phyloP scores from a whole-genome alignment of 2,888 invertebrate genomes.

The Eupeodes luniger region DNA sequence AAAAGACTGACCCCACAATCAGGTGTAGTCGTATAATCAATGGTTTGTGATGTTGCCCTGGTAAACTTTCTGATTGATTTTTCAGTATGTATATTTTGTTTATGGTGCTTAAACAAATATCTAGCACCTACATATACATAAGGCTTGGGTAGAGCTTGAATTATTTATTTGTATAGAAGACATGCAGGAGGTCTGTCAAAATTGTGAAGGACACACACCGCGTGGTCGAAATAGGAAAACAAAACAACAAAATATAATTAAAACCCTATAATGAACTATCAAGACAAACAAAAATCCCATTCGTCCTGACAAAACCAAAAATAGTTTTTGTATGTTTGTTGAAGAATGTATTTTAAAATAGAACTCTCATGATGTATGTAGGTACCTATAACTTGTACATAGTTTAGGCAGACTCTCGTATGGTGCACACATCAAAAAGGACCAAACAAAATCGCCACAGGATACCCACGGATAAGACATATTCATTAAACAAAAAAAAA shows the following conservation, averaged over 20 bases:
- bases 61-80: constrained; percentile 64
- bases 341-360: constrained; percentile 31
- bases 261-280: constrained; percentile 8
- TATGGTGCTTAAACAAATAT: constrained; percentile 66
- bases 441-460: constrained; percentile 67
- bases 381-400: background rate
- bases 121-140: no score
- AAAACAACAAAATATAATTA: constrained; percentile 42
- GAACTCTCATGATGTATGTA: constrained; percentile 21
- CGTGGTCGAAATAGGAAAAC: constrained; percentile 56
- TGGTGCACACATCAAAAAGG: constrained; percentile 7
- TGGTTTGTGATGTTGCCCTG: constrained; percentile 59
- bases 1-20: constrained; percentile 2
- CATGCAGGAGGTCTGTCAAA: constrained; percentile 33
- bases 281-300: constrained; percentile 4
- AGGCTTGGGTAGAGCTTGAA: no score
- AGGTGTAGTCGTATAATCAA: background rate
- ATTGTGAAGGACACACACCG: constrained; percentile 68
- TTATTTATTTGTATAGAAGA: background rate
- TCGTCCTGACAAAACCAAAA: constrained; percentile 28
- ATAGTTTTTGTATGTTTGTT: background rate
- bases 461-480: constrained; percentile 74
- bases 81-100: constrained; percentile 33
- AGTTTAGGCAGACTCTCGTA: background rate
- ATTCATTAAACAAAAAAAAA: constrained; percentile 59